A percentile compares a stretch with the other conserved stretches of the same genome.
These are phyloP conservation scores for Drosophila yooni DNA, from an alignment of 2,888 invertebrate genomes.

Conservation along the genomic window DNA sequence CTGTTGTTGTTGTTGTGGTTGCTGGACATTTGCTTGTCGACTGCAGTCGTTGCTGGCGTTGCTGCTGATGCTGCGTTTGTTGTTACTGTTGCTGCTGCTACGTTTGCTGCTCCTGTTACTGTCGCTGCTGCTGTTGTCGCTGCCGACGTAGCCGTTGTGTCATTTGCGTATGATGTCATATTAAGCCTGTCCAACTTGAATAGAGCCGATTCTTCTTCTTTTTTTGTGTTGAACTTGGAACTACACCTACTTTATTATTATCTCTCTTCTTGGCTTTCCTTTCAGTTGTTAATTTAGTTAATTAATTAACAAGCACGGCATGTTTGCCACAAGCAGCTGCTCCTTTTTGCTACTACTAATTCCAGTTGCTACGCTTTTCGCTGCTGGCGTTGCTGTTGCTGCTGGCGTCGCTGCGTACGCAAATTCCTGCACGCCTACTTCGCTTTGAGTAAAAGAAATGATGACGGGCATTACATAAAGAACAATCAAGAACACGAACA, in stretches of 20 bases:
- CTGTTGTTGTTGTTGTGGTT: conserved; percentile 27
- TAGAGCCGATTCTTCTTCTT: conserved; percentile 28
- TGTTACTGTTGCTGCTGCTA: conserved; percentile 15
- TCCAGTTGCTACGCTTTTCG: conserved; percentile 47
- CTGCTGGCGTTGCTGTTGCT: conserved; percentile 28
- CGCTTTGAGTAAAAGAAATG: conserved; percentile 47
- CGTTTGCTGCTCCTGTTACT: conserved; percentile 24
- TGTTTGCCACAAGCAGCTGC: conserved; percentile 30
- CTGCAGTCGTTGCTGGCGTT: conserved; percentile 35
- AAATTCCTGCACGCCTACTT: conserved; percentile 68
- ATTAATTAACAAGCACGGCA: conserved; percentile 63
- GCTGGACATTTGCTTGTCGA: conserved; percentile 50
- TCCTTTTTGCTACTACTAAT: conserved; percentile 45
- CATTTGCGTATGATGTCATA: conserved; percentile 77
- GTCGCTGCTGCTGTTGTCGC: conserved; percentile 45
- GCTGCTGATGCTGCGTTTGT: conserved; percentile 14
- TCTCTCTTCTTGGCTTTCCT: conserved; percentile 25
- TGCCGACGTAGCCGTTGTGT: conserved; percentile 65
- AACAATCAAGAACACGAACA: conserved; percentile 28
- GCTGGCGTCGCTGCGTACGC: conserved; percentile 47
- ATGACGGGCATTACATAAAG: conserved; percentile 51
- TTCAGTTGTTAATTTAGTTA: conserved; percentile 71
- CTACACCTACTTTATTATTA: conserved; percentile 51
- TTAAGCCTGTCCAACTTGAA: conserved; percentile 43
- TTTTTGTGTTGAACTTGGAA: conserved; percentile 8